Base-by-base conservation (phyloP, 2,888 invertebrate genomes). In the Folsomia candida region DNA sequence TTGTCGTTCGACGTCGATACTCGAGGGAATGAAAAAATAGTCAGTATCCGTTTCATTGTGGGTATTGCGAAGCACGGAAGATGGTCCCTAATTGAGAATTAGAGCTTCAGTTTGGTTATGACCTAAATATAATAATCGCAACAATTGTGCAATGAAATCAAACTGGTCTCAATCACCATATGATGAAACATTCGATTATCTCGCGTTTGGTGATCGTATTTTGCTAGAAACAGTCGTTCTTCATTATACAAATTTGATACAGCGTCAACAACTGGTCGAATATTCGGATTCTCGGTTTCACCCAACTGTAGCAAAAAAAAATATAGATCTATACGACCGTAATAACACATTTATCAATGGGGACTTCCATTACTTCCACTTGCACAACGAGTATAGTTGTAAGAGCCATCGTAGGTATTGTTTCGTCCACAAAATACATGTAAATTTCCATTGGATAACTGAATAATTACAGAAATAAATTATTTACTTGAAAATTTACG, bases 361-460 rank as follows among this genome's bases (percentile, higher is more conserved):
- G 20, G n/a, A 57, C 24, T 57, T 20, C n/a, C 54, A 18, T 28
- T 54, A 68, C 71, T 25, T 74, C 68, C 0, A 74, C 74, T 2
- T 68, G 54, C 1, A 74, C 70, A 0, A 74, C 74, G 2, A 74
- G 22, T 59, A 72, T 58, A 14, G 72, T 72, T 1, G 70, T 51
- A 6, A 64, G 25, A n/a, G 28, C n/a, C n/a, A 72, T 54, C 1
- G 70, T 63, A 1, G 72, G 68, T 6, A 70, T 58, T 0, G 70
- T 37, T 29, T 70, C 71, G 60, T 75, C 72, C 20, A 72, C 60
- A 25, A 75, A 75, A 62, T 63, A 75, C 72, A 75, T 68, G 63
- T 75, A 75, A 9, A 75, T 75, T 51, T 75, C 74, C 72, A 75
- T 61, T 0, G 74, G 74, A 63, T 70, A 70, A 1, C 69, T 70